Evolutionary conservation across 2,113 vertebrate species (phyloP), one percentile per base, ranked within the genome.

Genomic region (Periophthalmodon schlosseri): DNA sequence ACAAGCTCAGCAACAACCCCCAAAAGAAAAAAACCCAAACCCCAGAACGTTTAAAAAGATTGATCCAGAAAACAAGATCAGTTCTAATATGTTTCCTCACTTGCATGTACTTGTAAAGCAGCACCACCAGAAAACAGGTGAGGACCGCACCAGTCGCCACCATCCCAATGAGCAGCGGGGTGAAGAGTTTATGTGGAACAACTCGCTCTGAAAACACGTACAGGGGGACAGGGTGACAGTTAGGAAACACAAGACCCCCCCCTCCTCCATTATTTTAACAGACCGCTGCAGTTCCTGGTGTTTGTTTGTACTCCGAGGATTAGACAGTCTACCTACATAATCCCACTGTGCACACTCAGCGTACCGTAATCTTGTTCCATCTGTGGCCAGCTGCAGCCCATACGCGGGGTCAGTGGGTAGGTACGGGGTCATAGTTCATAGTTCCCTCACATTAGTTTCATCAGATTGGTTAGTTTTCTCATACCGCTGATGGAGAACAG

Each of bases 31-130:
- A n/a, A n/a, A n/a, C 10, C 47, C 49, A 54, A 54, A 54, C 18
- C 52, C 20, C 52, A 52, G 18, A 16, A 50, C 0, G 16, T 18
- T 50, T 46, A 14, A 21, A 60, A 73, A 67, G 60, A 71, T 21
- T 74, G 33, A 36, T 21, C 68, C 77, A 75, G 71, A 67, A 66
- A 28, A 44, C 24, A 13, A 13, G 3, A 60, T 60, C 12, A 11
- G 44, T 54, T 57, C 74, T 64, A 70, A 58, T 52, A 50, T 80
- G 13, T 69, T 34, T 5, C 68, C 80, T 86, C 94, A 98, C 97
- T 96, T 98, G 96, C 82, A 96, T 85, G 83, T 98, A 98, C 82
- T 97, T 93, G 88, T 97, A 99, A 44, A 96, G 90, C 56, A 99
- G 94, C 77, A 99, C 86, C 82, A 96, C 82, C 13, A 98, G 92